These are phyloP conservation scores for Diabrotica balteata DNA, from an alignment of 2,888 invertebrate species.

Conservation along the genomic window DNA sequence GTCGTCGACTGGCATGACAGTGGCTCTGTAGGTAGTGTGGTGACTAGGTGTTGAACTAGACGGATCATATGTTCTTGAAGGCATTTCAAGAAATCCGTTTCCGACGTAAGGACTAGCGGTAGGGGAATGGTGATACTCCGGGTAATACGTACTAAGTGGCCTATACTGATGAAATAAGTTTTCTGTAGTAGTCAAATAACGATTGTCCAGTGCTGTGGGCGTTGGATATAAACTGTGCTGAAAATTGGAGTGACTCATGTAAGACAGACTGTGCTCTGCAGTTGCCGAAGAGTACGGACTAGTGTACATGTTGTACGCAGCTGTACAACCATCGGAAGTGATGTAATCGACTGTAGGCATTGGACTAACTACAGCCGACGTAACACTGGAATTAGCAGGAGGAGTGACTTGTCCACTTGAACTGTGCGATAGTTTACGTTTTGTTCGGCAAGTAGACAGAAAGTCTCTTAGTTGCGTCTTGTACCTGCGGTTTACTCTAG, in stretches of 20 bases:
- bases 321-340: conserved; percentile 68
- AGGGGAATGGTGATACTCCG: conserved; percentile 77
- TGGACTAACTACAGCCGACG: conserved; percentile 62
- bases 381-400: conserved; percentile 57
- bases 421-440: conserved; percentile 57
- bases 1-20: conserved; percentile 63
- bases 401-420: conserved; percentile 57
- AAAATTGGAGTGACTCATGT: conserved; percentile 76
- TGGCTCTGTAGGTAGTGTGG: conserved; percentile 57
- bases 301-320: conserved; percentile 70
- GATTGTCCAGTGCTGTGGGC: conserved; percentile 63
- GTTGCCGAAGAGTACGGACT: conserved; percentile 77
- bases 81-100: conserved; percentile 84
- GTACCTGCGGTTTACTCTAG: conserved; percentile 84
- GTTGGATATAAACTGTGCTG: conserved; percentile 68
- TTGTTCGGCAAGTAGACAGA: conserved; percentile 82
- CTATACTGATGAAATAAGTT: conserved; percentile 91
- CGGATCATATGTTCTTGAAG: conserved; percentile 70
- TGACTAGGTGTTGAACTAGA: conserved; percentile 57
- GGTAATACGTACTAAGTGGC: conserved; percentile 83
- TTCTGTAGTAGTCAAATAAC: conserved; percentile 78
- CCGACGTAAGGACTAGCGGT: conserved; percentile 72
- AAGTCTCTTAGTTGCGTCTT: conserved; percentile 94
- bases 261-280: conserved; percentile 69
- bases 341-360: conserved; percentile 73